Conservation (phyloP, 1,140 invertebrate species). For the Pseudomyrmex dendroicus region DNA sequence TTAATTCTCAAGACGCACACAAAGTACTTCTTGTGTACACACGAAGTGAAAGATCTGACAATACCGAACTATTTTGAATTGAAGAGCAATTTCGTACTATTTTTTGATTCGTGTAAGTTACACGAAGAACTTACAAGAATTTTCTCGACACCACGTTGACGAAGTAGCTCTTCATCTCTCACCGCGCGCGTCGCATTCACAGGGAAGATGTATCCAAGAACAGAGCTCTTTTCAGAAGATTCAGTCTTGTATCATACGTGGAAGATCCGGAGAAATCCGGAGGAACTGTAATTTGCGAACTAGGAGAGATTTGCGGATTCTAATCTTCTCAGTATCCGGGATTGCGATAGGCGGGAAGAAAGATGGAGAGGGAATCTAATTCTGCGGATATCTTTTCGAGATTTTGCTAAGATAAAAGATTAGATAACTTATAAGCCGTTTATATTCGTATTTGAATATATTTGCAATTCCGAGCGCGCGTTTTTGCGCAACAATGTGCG, state of each 20-base stretch:
- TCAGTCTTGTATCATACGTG: not conserved
- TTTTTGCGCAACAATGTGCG: not conserved
- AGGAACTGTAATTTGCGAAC: slow-evolving; percentile 25
- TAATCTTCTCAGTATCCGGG: not conserved
- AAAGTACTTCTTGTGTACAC: not conserved
- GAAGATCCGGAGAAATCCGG: not conserved
- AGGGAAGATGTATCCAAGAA: not conserved
- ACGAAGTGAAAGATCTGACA: not conserved
- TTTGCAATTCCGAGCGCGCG: not conserved
- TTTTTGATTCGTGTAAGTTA: too few species aligned
- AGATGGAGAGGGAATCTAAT: not conserved
- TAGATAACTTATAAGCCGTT: not conserved
- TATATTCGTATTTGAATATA: not conserved
- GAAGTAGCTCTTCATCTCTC: not conserved
- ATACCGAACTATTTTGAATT: not conserved
- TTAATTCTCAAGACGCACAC: not conserved
- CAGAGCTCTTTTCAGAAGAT: not conserved
- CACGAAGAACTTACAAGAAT: not conserved
- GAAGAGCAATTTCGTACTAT: not conserved
- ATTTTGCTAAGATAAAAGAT: not conserved
- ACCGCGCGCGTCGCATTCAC: not conserved
- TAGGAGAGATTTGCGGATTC: not conserved
- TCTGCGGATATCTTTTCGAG: not conserved
- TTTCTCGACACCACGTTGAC: not conserved
- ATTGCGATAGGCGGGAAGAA: not conserved